Percentiles rank a stretch among this genome's conserved stretches.
phyloP scores from a whole-genome alignment of 2,113 vertebrate species.

The Chamaea fasciata region DNA sequence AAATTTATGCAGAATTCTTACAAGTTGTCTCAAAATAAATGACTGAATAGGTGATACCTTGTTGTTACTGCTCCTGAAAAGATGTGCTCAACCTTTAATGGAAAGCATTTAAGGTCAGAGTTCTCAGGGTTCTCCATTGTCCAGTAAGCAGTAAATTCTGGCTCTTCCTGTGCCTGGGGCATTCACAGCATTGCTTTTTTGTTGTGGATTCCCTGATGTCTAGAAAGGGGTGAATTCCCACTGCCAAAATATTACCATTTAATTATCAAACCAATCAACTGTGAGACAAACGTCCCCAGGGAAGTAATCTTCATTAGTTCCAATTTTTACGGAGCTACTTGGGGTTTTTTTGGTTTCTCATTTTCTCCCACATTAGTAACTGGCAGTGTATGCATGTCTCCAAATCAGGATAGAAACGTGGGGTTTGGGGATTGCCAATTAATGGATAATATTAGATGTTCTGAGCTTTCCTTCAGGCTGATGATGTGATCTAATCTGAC shows the following conservation, averaged over 20 bases:
- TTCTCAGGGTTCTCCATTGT: neutral
- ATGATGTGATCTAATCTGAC: neutral
- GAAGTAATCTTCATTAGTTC: conserved; percentile 29
- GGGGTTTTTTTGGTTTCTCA: conserved; percentile 24
- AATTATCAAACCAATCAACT: conserved; percentile 42
- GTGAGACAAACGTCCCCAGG: conserved; percentile 23
- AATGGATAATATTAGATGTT: neutral
- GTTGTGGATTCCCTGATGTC: conserved; percentile 26
- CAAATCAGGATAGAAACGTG: neutral
- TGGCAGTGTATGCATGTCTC: neutral
- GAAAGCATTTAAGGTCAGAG: neutral
- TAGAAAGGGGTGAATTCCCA: neutral
- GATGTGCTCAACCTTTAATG: neutral
- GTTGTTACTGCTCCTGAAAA: neutral
- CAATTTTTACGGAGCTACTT: conserved; percentile 13
- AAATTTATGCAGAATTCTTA: neutral
- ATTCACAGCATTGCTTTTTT: neutral
- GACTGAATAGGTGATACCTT: neutral
- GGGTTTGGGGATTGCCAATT: neutral
- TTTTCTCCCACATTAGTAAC: conserved; percentile 26
- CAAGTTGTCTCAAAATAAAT: neutral
- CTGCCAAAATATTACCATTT: conserved; percentile 48
- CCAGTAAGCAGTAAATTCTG: conserved; percentile 8
- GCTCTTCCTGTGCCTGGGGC: neutral
- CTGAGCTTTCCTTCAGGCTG: neutral